Conservation (phyloP, 2,113 vertebrate genomes). For the Ptilorrhoa leucosticta region DNA sequence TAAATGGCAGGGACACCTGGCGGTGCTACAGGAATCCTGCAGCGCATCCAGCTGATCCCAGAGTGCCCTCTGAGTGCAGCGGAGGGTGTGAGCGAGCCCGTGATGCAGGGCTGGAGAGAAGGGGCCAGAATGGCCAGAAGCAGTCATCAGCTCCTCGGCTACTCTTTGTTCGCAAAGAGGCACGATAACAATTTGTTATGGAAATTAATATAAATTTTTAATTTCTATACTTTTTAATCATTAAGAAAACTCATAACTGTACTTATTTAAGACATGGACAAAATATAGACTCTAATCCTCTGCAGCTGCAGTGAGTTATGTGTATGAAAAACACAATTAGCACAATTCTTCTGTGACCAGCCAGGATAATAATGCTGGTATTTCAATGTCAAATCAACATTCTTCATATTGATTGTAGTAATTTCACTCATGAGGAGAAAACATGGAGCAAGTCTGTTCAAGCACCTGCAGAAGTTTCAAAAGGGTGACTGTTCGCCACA, state of each 20-base stretch:
- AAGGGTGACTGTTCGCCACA: background rate
- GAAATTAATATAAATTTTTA: background rate
- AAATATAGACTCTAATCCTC: background rate
- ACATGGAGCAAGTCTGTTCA: background rate
- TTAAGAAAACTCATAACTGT: background rate
- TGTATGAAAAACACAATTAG: background rate
- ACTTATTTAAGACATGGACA: background rate
- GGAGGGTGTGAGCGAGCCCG: accelerated
- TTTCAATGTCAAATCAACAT: background rate
- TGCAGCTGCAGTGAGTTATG: background rate
- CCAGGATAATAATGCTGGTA: background rate
- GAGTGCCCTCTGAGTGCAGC: accelerated
- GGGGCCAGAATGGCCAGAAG: background rate
- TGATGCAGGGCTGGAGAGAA: background rate
- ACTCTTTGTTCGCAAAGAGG: background rate
- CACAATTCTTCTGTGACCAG: background rate
- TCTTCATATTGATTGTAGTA: background rate
- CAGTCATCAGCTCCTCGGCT: accelerated
- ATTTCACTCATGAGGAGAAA: background rate
- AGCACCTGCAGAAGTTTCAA: background rate
- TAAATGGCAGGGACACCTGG: slow-evolving; percentile 32
- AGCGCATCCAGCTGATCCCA: background rate
- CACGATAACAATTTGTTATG: background rate
- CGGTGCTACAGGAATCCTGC: background rate
- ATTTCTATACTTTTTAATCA: background rate